These are phyloP conservation scores for Drosophila nebulosa DNA, from an alignment of 1,140 invertebrate species.

Conservation along the genomic window DNA sequence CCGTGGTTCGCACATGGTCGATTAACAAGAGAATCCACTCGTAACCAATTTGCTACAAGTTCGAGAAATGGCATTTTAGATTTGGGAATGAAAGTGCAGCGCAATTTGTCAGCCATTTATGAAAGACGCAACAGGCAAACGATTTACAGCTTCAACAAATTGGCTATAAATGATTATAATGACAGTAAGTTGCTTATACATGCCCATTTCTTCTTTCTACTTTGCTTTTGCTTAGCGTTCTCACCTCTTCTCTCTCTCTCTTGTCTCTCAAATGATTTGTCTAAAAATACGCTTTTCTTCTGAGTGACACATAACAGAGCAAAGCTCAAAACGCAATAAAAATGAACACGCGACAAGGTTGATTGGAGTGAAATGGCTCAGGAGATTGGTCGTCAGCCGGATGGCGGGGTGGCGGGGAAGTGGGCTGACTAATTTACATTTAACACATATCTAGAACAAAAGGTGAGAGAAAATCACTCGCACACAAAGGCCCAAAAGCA, in stretches of 20 bases:
- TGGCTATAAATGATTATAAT: conserved; percentile 42
- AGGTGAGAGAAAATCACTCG: conserved; percentile 15
- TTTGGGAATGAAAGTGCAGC: conserved; percentile 37
- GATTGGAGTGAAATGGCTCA: conserved; percentile 8
- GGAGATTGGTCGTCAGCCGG: neutral
- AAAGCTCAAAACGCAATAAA: conserved; percentile 49
- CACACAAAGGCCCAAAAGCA: conserved; percentile 38
- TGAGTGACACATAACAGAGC: conserved; percentile 40
- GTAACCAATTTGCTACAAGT: conserved; percentile 4
- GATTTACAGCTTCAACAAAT: conserved; percentile 28
- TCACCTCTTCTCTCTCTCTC: neutral
- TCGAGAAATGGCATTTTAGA: neutral
- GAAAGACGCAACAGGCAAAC: conserved; percentile 39
- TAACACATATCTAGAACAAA: conserved; percentile 32
- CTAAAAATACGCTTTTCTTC: conserved; percentile 32
- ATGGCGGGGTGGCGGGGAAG: neutral
- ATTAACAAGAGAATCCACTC: conserved; percentile 1
- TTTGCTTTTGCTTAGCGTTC: neutral
- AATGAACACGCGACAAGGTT: conserved; percentile 65
- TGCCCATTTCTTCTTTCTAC: neutral
- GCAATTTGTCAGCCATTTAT: conserved; percentile 56
- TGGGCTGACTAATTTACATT: conserved; percentile 50
- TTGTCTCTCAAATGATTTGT: conserved; percentile 26
- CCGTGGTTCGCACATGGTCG: neutral
- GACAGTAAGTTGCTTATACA: neutral